phyloP scores from a whole-genome alignment of 2,888 invertebrate species.

The Phaonia tiefii region DNA sequence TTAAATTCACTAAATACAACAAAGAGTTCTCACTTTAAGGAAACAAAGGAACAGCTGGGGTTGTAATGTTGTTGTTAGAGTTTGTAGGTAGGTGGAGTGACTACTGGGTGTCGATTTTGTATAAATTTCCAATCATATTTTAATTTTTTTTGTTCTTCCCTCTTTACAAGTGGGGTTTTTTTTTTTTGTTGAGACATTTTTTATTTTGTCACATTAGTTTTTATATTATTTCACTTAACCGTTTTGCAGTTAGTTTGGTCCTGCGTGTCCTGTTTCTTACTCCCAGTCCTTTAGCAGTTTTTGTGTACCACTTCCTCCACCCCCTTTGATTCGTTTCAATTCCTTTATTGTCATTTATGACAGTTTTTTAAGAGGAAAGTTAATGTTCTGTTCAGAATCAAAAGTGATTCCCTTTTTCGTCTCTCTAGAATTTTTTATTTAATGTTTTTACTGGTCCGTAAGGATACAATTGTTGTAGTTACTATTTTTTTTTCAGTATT shows the following conservation, averaged over 20 bases:
- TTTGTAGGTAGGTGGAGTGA: too few relatives aligned
- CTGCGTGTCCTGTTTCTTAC: constrained; percentile 8
- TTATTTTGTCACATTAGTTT: constrained; percentile 42
- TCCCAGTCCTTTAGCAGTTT: neutral
- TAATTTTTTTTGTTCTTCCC: neutral
- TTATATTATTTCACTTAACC: constrained; percentile 49
- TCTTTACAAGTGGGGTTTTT: too few relatives aligned
- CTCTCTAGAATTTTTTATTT: neutral
- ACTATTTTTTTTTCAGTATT: constrained; percentile 6
- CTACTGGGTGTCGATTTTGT: constrained; percentile 29
- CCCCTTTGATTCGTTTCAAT: constrained; percentile 19
- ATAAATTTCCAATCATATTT: constrained; percentile 59
- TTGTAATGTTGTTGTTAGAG: too few relatives aligned
- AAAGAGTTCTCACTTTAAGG: too few relatives aligned
- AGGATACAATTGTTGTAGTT: constrained; percentile 9
- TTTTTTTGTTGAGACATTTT: too few relatives aligned
- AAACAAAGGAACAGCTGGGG: too few relatives aligned
- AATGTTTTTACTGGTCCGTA: constrained; percentile 5
- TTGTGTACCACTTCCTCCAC: neutral
- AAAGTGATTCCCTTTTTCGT: constrained; percentile 55
- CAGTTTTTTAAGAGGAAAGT: constrained; percentile 64
- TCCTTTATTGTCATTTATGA: constrained; percentile 63
- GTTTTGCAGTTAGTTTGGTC: neutral
- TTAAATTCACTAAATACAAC: too few relatives aligned
- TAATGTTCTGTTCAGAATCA: constrained; percentile 61